Base-by-base conservation (phyloP, 1,140 invertebrate genomes). In the Ceratoteleas bidentatus region DNA sequence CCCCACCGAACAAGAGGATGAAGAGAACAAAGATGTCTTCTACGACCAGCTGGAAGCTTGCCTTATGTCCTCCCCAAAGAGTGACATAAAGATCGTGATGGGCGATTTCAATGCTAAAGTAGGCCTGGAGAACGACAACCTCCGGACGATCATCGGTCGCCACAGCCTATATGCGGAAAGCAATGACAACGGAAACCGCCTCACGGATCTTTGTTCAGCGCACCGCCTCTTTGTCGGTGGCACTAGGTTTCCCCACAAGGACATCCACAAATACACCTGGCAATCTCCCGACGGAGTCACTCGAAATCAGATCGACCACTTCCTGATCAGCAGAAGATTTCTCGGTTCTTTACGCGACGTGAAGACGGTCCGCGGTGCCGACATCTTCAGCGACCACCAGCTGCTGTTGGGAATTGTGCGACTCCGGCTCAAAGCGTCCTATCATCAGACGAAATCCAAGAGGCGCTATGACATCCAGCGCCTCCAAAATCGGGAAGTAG, bases 41-140 rank as follows among this genome's bases (percentile, higher is more conserved):
- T 80, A 80, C n/a, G 58, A 78, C 0, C 34, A 70, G 11, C 38
- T 78, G 0, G 6, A 64, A 6, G 3, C 13, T 9, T 56, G 4
- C 6, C 32, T 56, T 0, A 1, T 2, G 4, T 4, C 1, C 1
- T 24, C 24, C 1, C 61, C 61, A n/a, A 65, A 64, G 16, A 65
- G 57, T 34, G 74, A 77, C 10, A 69, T 64, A 0, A 68, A 68
- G 32, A 54, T 76, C 33, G 62, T 76, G 5, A 50, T 77, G 62
- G 57, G 74, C 1, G 65, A 77, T 34, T 77, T 77, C 15, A 77
- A 69, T 15, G 64, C 57, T 6, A 77, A 79, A 5, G 45, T 79
- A 13, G 56, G 60, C 8, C 53, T 56, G 0, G 53, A 66, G 5
- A 56, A 56, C 14, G 15, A 33, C 38, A 49, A 76, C 24, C n/a